Percentiles rank a stretch among this genome's conserved stretches.
Conservation (phyloP, 2,113 vertebrate genomes). For the Cichladusa arquata region DNA sequence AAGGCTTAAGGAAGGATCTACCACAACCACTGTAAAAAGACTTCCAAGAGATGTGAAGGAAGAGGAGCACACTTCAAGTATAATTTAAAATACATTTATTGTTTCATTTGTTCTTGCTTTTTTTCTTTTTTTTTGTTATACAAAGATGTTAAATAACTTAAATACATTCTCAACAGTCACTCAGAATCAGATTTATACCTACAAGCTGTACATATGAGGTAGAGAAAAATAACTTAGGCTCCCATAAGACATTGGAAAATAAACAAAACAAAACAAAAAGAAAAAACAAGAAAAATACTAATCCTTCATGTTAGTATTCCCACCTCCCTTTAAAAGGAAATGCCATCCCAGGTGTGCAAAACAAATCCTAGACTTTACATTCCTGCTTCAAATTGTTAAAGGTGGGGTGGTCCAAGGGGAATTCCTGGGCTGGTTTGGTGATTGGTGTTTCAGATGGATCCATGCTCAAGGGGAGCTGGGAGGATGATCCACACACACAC, state of each 20-base stretch:
- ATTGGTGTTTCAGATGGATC: background rate
- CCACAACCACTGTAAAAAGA: background rate
- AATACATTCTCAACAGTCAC: conserved; percentile 99
- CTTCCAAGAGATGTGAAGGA: background rate
- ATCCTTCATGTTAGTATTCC: conserved; percentile 79
- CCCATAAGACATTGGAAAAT: conserved; percentile 86
- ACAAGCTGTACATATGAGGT: conserved; percentile 99
- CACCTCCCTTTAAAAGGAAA: conserved; percentile 56
- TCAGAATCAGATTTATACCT: conserved; percentile 96
- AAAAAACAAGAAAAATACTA: conserved; percentile 71
- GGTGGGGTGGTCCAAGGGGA: background rate
- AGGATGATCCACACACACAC: background rate
- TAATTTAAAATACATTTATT: conserved; percentile 99
- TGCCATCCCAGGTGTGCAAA: conserved; percentile 53
- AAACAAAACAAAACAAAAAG: conserved; percentile 31
- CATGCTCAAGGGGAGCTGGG: background rate
- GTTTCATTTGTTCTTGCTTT: conserved; percentile 91
- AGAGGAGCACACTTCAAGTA: conserved; percentile 1
- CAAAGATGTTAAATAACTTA: conserved; percentile 99
- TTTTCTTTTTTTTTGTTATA: conserved; percentile 86
- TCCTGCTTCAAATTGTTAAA: background rate
- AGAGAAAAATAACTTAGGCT: conserved; percentile 97
- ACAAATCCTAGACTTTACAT: conserved; percentile 53
- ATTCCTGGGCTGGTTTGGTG: background rate
- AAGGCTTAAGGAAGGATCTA: background rate